These are phyloP conservation scores for Musca domestica DNA, from an alignment of 1,140 invertebrate species.

Conservation along the genomic window DNA sequence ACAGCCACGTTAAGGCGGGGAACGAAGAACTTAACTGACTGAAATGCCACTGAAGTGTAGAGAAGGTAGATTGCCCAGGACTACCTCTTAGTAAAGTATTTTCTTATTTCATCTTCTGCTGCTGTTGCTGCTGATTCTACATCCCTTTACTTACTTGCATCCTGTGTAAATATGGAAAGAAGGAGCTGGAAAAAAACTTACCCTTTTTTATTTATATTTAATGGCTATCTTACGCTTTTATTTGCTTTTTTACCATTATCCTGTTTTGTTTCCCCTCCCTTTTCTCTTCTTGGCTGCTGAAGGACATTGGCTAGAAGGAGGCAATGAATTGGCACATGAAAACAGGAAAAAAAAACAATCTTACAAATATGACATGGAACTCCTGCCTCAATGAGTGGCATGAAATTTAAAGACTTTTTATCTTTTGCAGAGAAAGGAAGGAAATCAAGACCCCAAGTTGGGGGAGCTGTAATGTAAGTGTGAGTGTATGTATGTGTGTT, in stretches of 20 bases:
- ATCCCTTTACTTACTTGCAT: neutral
- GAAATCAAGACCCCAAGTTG: neutral
- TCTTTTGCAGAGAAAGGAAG: neutral
- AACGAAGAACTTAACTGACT: neutral
- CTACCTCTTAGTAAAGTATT: slow-evolving; percentile 20
- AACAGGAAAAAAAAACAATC: slow-evolving; percentile 1
- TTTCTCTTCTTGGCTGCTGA: neutral
- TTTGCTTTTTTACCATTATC: slow-evolving; percentile 1
- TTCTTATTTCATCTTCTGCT: neutral
- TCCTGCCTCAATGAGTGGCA: slow-evolving; percentile 10
- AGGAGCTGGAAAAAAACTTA: neutral
- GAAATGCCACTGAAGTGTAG: neutral
- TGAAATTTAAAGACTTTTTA: slow-evolving; percentile 14
- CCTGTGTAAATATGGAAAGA: neutral
- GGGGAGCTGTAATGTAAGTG: neutral
- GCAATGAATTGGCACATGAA: neutral
- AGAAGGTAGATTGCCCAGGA: neutral
- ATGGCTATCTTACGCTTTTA: neutral
- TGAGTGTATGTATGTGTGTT: neutral
- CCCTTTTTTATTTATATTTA: slow-evolving; percentile 22
- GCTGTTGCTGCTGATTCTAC: too few species aligned
- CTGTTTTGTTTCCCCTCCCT: neutral
- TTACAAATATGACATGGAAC: slow-evolving; percentile 6
- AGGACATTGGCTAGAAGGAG: too few species aligned
- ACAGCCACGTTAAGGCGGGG: slow-evolving; percentile 39